Evolutionary conservation across 2,113 vertebrate species (phyloP), one percentile per base, ranked within the genome.

Genomic region (Lathamus discolor): DNA sequence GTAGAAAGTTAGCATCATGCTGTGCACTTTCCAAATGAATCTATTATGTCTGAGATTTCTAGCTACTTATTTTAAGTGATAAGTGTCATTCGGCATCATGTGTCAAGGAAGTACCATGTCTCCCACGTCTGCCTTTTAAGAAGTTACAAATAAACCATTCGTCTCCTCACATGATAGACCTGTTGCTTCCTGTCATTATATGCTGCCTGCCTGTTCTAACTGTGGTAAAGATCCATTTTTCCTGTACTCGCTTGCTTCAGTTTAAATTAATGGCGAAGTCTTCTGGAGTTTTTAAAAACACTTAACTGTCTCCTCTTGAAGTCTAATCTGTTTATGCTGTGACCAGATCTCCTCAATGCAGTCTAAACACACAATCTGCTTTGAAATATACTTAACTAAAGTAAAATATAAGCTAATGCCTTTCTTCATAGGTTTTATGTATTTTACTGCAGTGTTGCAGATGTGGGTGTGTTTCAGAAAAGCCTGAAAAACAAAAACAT

Each of bases 81-180:
- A 91, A 93, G 64, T 89, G 85, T 96, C 83, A 81, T 88, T 84
- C 2, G 48, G 87, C 83, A 86, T 96, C 70, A 92, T 86, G 63
- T 88, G 72, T 95, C 91, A 97, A 92, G 57, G 75, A 96, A 96
- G n/a, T 54, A 93, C 73, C 76, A 70, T 92, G 86, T 75, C 46
- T 92, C 95, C 82, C 51, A 88, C 37, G 6, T 92, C 82, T 89
- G 69, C 96, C 83, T 97, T 95, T 95, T 94, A 95, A 95, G 89
- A 96, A 96, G 86, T 88, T 95, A 90, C 69, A 95, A 72, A 92
- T 96, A 69, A 93, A 97, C 84, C 46, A 72, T 92, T 96, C 76
- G 90, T 94, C 90, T 93, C 78, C 92, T 84, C 86, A 90, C 66
- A 72, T 90, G 86, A 70, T 80, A 90, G 57, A 96, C 95, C 27